Base-by-base conservation (phyloP, 1,140 invertebrate genomes). In the Hycleus cichorii region DNA sequence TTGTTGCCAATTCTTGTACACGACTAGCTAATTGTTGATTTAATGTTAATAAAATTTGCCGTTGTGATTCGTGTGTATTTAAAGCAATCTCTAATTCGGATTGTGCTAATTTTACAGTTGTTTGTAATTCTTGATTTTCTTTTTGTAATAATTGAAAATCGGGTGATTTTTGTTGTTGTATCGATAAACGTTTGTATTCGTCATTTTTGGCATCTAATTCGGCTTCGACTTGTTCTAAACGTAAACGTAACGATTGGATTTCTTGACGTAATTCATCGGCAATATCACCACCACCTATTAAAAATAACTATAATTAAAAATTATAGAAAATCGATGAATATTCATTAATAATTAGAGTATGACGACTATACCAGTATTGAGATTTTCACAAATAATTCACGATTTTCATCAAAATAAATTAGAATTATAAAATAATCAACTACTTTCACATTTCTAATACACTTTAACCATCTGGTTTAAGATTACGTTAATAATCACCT, bases 1-100 rank as follows among this genome's bases (percentile, higher is more conserved):
- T 88, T 58, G 83, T 84, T 58, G 86, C 86, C 70, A 95, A 77
- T 75, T 95, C 92, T 70, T 91, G 88, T 59, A 96, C 86, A 69
- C 90, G 88, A 44, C 84, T 79, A 49, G 88, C 88, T 59, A 96
- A 76, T 75, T 92, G 86, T 58, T 85, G 79, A 74, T 93, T 93
- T 44, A 95, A 75, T 42, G 88, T 89, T 63, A 93, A 84, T 56
- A 95, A 79, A 59, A 94, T 89, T 69, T 90, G 83, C 65, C 86
- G 81, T 74, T 93, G 90, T 45, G 87, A 85, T 74, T 93, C 90
- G 70, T 93, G 89, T 11, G 88, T 83, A 57, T 85, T 83, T 49
- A 90, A 76, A 4, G 88, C 84, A 45, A 92, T 83, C 65, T 93
- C 89, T 64, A 93, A 76, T 71, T 93, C 89, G 56, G 87, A 87